Evolutionary conservation across 2,113 vertebrate species (phyloP).

Genomic region (Larimichthys polyactis): DNA sequence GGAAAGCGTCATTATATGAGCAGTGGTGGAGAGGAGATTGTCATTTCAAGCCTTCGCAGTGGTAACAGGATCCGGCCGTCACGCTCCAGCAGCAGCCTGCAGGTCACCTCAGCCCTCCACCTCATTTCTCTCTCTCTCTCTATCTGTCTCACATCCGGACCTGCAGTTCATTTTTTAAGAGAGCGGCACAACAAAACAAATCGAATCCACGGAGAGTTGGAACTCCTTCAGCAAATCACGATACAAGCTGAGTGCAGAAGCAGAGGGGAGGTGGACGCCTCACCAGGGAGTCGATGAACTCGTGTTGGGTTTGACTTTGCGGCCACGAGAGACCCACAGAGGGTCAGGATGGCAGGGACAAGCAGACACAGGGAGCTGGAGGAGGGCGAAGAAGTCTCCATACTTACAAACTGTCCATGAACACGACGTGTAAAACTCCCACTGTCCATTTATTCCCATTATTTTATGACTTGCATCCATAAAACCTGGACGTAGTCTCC

Average conservation of each 20-base stretch:
- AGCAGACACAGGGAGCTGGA: background rate
- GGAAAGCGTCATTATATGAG: background rate
- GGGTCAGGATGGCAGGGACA: background rate
- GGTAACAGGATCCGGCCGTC: conserved; percentile 31
- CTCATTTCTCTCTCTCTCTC: conserved; percentile 11
- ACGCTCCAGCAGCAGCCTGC: conserved; percentile 31
- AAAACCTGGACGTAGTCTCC: no score
- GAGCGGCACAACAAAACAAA: background rate
- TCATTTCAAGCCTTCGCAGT: conserved; percentile 49
- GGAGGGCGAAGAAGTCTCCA: background rate
- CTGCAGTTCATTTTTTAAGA: background rate
- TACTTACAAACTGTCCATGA: background rate
- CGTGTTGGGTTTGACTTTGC: background rate
- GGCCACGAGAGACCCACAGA: background rate
- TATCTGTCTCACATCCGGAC: background rate
- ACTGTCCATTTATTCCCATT: no score
- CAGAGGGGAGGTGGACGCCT: background rate
- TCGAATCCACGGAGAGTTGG: no score
- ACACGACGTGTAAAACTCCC: background rate
- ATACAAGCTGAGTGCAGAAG: no score
- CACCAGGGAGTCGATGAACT: background rate
- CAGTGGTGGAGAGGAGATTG: conserved; percentile 19
- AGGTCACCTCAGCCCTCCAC: conserved; percentile 33
- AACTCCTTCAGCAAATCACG: no score
- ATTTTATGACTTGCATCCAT: background rate